Base-by-base conservation (phyloP, 2,888 invertebrate species). In the Saturnia japonica region DNA sequence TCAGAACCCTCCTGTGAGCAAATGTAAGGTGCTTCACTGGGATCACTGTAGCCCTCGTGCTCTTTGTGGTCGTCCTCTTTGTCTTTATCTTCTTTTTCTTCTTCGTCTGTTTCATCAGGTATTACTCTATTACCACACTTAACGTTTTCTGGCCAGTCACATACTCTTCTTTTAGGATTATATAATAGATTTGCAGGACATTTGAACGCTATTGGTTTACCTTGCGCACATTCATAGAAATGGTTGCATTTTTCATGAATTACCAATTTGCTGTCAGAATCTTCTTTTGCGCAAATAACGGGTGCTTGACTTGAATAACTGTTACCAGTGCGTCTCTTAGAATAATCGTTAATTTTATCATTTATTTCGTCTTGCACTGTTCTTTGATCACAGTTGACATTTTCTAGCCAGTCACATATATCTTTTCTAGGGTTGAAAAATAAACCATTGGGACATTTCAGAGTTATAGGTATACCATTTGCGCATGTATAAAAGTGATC, bases 371-470 rank as follows among this genome's bases (percentile, higher is more conserved):
- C 75, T 0, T 74, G 75, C 9, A 75, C 71, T 0, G 74, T 71
- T 72, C 83, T 81, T 25, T 76, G 75, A 3, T 78, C 77, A 40
- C 85, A 86, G n/a, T 78, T 72, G 0, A 86, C 85, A 42, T 82
- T 80, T 7, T 77, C 64, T 1, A 82, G 78, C 82, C 82, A 84
- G 54, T 85, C 85, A 69, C 86, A 86, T 54, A 69, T 34, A 51
- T 81, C 75, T 7, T n/a, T 75, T 1, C 69, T 45, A 1, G 83
- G 78, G 68, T 83, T 82, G 71, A 80, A 87, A 0, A 80, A 45
- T 1, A 86, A 80, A 42, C 72, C 73, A 6, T 14, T 57, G 4
- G 77, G 79, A 45, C 87, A 87, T 0, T 51, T 67, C 6, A 78
- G 8, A 0, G 75, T 72, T 0, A 81, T 75, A 0, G 83, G 84